Conservation (phyloP, 2,113 vertebrate species). For the Psammodynastes pulverulentus region DNA sequence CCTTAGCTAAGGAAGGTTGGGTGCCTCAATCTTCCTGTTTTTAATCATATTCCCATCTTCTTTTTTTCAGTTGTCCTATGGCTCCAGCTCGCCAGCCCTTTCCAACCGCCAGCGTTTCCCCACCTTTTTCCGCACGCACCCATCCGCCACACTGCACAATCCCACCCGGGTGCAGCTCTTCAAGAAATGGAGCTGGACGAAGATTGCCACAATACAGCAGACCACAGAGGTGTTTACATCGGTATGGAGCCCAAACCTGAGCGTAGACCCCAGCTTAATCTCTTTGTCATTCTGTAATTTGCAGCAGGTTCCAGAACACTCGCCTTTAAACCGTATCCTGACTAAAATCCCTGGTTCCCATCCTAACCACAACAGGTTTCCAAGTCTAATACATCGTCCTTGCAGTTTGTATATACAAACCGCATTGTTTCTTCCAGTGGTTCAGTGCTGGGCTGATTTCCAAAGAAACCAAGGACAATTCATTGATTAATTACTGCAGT, state of each 20-base stretch:
- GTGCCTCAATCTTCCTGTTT: not conserved
- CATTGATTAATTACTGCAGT: not conserved
- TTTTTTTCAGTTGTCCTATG: constrained; percentile 82
- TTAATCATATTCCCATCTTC: not conserved
- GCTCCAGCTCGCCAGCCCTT: constrained; percentile 90
- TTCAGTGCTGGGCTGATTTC: not conserved
- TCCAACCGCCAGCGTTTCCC: constrained; percentile 94
- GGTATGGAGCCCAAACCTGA: constrained; percentile 66
- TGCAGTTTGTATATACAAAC: not conserved
- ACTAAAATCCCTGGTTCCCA: not conserved
- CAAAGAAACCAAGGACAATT: not conserved
- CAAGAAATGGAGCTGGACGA: constrained; percentile 94
- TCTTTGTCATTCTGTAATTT: not conserved
- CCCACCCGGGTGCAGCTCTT: constrained; percentile 92
- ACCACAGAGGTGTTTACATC: constrained; percentile 96
- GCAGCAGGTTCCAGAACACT: not conserved
- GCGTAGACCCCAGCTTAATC: not conserved
- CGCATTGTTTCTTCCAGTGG: not conserved
- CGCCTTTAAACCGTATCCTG: not conserved
- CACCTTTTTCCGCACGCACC: constrained; percentile 93
- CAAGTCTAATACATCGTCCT: not conserved
- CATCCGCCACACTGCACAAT: constrained; percentile 92
- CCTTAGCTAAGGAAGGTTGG: not conserved
- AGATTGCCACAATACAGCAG: constrained; percentile 97
- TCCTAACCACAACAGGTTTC: not conserved